Base-by-base conservation (phyloP, 1,140 invertebrate species). In the Drosophila mojavensis region DNA sequence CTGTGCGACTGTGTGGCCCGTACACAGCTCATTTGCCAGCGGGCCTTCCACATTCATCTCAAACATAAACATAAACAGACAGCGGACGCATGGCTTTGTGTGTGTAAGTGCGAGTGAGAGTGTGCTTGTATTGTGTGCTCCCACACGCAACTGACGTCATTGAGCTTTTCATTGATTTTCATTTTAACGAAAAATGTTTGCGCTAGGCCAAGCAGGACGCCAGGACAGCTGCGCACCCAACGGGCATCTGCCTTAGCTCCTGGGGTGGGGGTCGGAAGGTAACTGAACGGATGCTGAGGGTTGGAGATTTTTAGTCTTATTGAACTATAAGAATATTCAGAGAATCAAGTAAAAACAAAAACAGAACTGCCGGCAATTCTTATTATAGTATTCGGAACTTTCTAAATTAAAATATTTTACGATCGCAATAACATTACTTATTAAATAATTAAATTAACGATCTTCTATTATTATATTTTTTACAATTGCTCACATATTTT, bases 101-200 rank as follows among this genome's bases (percentile, higher is more conserved):
- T 41, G 66, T 17, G 56, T 45, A 61, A 62, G 67, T 69, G 10
- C 53, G 41, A 51, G 26, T 53, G 20, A 41, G 11, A 39, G 17
- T 17, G 41, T 48, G 55, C 55, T 55, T 71, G 47, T 72, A 43
- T 24, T 77, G 51, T 66, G 51, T 73, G 62, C 67, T 50, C 64
- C 39, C 64, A 43, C 60, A 62, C 66, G 39, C 72, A 63, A 73
- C 79, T 91, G 89, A 91, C 89, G 89, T 91, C 89, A 91, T 91
- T 91, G 89, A 91, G 89, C 89, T 91, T 91, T 91, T 90, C 91
- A 91, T 91, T 86, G 89, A 91, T 91, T 91, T 91, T 81, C 75
- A 60, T 81, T 83, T 82, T 77, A 79, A 64, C 77, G 67, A 63
- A 78, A 73, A 76, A 76, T 66, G 51, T 54, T 88, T 88, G 73